Percentiles rank a stretch among this genome's conserved stretches.
Conservation (phyloP, 2,797 vertebrate genomes). For the Basileuterus tristriatus region DNA sequence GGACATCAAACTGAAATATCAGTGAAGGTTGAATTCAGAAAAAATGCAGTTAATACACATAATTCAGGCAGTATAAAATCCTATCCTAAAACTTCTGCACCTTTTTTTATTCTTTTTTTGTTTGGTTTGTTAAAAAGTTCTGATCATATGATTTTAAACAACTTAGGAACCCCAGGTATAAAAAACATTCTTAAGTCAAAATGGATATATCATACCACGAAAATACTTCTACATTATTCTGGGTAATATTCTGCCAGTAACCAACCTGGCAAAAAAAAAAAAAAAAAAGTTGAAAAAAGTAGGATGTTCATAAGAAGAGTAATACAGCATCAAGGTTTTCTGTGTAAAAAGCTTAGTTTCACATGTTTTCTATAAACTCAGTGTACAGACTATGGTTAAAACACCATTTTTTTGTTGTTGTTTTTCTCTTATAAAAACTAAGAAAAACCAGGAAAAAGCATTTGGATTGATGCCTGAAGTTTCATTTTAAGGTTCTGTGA, state of each 20-base stretch:
- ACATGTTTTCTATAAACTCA: background rate
- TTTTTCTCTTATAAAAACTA: background rate
- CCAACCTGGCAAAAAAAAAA: fast-evolving
- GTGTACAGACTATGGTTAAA: background rate
- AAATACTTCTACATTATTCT: background rate
- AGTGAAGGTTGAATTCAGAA: background rate
- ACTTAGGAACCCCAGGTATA: background rate
- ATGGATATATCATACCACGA: background rate
- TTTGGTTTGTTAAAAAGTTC: background rate
- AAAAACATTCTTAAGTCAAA: background rate
- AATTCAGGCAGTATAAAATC: background rate
- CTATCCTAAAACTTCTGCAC: background rate
- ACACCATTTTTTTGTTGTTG: fast-evolving
- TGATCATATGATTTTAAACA: background rate
- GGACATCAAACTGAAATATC: background rate
- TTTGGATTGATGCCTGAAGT: conserved; percentile 31
- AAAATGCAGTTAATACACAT: background rate
- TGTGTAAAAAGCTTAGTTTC: background rate
- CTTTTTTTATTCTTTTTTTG: background rate
- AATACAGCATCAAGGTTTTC: background rate
- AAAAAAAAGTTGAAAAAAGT: too few species aligned
- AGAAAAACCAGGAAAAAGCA: background rate
- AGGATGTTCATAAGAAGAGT: background rate
- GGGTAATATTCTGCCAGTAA: background rate
- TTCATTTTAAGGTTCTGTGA: conserved; percentile 11